phyloP scores from a whole-genome alignment of 1,140 invertebrate genomes.

The Laupala kohalensis region DNA sequence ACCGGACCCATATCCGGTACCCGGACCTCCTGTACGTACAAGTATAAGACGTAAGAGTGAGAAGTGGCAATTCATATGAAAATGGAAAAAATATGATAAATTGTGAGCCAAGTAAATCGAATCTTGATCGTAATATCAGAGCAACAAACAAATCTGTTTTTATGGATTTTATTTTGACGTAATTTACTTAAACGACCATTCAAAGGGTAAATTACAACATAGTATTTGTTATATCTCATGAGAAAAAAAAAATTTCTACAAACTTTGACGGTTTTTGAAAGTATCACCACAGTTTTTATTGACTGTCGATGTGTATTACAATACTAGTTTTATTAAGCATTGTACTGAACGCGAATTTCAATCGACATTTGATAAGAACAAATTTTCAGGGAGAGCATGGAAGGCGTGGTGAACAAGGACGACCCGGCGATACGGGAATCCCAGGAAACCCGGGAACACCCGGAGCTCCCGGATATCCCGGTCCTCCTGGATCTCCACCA shows the following conservation, averaged over 20 bases:
- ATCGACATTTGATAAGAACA: neutral
- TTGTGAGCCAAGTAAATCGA: too few relatives aligned
- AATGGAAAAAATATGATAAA: too few relatives aligned
- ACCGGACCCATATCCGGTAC: neutral
- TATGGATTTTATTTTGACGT: too few relatives aligned
- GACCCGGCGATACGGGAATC: constrained; percentile 39
- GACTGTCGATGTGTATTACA: neutral
- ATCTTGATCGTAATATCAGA: too few relatives aligned
- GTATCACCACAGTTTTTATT: neutral
- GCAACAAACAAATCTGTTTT: too few relatives aligned
- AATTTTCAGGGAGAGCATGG: constrained; percentile 35
- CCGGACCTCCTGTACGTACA: neutral
- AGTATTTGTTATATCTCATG: neutral
- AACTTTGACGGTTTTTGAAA: neutral
- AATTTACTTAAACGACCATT: too few relatives aligned
- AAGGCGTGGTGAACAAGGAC: constrained; percentile 38
- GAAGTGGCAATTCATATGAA: neutral
- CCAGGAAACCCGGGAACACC: constrained; percentile 48
- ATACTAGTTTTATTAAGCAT: neutral
- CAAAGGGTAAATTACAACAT: too few relatives aligned
- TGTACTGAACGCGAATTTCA: neutral
- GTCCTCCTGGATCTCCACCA: constrained; percentile 53
- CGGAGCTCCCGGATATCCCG: constrained; percentile 53
- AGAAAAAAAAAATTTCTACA: neutral
- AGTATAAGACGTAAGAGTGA: neutral